These are phyloP conservation scores for Campoletis sonorensis DNA, from an alignment of 1,140 invertebrate species.

Conservation along the genomic window DNA sequence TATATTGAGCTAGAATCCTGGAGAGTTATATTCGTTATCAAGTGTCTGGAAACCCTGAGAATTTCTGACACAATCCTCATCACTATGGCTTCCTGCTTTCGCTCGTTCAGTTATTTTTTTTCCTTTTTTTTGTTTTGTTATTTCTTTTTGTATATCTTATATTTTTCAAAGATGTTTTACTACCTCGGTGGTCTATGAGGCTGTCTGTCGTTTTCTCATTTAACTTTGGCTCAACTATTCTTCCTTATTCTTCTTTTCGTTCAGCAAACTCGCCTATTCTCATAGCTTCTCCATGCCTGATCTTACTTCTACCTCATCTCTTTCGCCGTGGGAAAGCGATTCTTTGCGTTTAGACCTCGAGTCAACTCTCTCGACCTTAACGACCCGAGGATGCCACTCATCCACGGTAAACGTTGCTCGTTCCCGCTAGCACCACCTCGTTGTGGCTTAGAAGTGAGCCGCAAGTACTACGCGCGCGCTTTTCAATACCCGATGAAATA, in stretches of 20 bases:
- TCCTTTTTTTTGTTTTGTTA: neutral
- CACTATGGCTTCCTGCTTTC: neutral
- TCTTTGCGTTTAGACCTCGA: conserved; percentile 37
- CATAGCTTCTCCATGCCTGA: neutral
- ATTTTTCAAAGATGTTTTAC: conserved; percentile 4
- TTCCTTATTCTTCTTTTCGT: conserved; percentile 10
- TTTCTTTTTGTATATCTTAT: neutral
- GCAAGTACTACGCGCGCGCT: neutral
- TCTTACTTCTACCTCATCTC: conserved; percentile 22
- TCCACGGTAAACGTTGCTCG: conserved; percentile 24
- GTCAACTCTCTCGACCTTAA: conserved; percentile 42
- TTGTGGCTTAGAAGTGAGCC: conserved; percentile 11
- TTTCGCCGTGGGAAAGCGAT: conserved; percentile 38
- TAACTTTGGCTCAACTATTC: conserved; percentile 12
- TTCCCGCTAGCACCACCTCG: neutral
- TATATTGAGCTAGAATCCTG: neutral
- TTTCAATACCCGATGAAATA: conserved; percentile 15
- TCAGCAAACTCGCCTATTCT: conserved; percentile 22
- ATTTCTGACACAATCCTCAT: conserved; percentile 20
- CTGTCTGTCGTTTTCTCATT: conserved; percentile 26
- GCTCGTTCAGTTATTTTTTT: neutral
- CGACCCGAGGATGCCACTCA: conserved; percentile 36
- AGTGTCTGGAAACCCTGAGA: conserved; percentile 6
- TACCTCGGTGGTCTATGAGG: conserved; percentile 15
- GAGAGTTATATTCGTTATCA: neutral